Evolutionary conservation across 2,888 invertebrate genomes (phyloP).

Genomic region (Clusia tigrina): DNA sequence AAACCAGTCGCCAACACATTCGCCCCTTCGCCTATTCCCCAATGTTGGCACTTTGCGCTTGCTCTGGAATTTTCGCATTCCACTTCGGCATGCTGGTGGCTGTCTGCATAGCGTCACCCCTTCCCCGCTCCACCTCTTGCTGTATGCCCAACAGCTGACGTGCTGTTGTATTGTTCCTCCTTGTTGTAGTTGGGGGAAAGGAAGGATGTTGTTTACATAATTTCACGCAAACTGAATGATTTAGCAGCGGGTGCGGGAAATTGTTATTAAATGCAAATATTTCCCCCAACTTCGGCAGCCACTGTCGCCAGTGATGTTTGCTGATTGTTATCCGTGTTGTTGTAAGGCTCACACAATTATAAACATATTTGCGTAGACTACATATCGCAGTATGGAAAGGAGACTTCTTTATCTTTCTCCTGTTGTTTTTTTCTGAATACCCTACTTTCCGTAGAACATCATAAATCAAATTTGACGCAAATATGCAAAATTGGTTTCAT

Average conservation of each 20-base stretch:
- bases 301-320: neutral
- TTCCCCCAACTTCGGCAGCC: too few species aligned
- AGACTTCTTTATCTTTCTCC: too few species aligned
- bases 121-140: too few species aligned
- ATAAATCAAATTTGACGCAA: too few species aligned
- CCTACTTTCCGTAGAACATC: too few species aligned
- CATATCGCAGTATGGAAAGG: too few species aligned
- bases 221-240: neutral
- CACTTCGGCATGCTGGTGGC: neutral
- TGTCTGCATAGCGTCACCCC: neutral
- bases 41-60: neutral
- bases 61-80: neutral
- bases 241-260: neutral
- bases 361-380: neutral
- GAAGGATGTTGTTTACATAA: neutral
- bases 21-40: neutral
- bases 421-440: too few species aligned
- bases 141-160: conserved; percentile 3
- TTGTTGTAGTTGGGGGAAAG: neutral
- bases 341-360: neutral
- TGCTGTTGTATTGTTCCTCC: neutral
- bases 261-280: conserved; percentile 10
- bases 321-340: neutral
- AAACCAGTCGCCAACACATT: neutral
- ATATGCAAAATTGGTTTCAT: too few species aligned